phyloP scores from a whole-genome alignment of 2,797 vertebrate genomes.

The Mallotus villosus region DNA sequence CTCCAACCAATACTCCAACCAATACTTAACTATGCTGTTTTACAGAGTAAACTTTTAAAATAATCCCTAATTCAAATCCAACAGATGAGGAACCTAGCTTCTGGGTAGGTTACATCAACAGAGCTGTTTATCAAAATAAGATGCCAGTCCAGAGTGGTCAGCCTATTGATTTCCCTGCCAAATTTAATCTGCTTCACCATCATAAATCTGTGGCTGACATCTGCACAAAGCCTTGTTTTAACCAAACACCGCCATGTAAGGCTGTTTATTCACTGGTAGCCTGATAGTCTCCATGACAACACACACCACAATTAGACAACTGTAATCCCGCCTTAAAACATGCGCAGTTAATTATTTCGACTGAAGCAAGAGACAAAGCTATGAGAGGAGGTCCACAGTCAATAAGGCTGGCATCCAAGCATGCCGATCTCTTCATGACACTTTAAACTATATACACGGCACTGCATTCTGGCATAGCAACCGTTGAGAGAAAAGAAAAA shows the following conservation, averaged over 20 bases:
- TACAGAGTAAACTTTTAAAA: constrained; percentile 73
- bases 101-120: constrained; percentile 81
- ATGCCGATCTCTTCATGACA: constrained; percentile 68
- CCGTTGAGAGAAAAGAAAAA: constrained; percentile 56
- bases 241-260: constrained; percentile 89
- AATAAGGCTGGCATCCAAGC: constrained; percentile 72
- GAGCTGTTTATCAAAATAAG: constrained; percentile 86
- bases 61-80: constrained; percentile 77
- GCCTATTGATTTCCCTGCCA: constrained; percentile 86
- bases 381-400: constrained; percentile 73
- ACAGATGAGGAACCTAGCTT: constrained; percentile 69
- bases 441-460: constrained; percentile 71
- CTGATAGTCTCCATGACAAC: constrained; percentile 95
- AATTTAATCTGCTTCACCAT: constrained; percentile 89
- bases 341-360: constrained; percentile 88
- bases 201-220: constrained; percentile 94
- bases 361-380: constrained; percentile 75
- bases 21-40: constrained; percentile 61
- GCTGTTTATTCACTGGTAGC: constrained; percentile 88
- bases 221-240: constrained; percentile 87
- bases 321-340: constrained; percentile 91
- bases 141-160: constrained; percentile 81
- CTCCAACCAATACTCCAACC: constrained; percentile 66
- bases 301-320: constrained; percentile 92
- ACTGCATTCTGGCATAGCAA: constrained; percentile 62